These are phyloP conservation scores for Andrena hattorfiana DNA, from an alignment of 2,888 invertebrate genomes.

Conservation along the genomic window DNA sequence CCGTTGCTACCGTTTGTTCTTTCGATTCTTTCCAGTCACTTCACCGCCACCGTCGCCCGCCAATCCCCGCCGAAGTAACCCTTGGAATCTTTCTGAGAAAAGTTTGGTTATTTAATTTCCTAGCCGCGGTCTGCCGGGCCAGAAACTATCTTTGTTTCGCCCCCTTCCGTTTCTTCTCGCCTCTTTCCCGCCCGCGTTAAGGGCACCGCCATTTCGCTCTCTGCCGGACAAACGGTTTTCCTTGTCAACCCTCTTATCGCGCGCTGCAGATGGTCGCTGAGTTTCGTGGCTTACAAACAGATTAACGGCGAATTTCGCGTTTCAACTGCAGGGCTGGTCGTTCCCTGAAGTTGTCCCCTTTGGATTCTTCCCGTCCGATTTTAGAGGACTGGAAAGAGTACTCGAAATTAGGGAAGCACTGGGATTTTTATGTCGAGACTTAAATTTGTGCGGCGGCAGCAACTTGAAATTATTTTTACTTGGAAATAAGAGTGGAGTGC, in stretches of 20 bases:
- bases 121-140: conserved; percentile 62
- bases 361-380: neutral
- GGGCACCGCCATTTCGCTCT: conserved; percentile 33
- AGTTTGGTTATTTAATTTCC: conserved; percentile 83
- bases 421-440: neutral
- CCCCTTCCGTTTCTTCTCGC: conserved; percentile 14
- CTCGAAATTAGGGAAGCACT: too few species aligned
- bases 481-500: neutral
- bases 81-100: conserved; percentile 72
- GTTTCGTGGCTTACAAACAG: conserved; percentile 8
- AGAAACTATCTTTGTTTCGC: conserved; percentile 8
- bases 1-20: conserved; percentile 78
- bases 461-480: neutral
- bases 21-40: conserved; percentile 80
- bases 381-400: neutral
- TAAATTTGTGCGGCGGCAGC: neutral
- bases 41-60: conserved; percentile 66
- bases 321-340: neutral
- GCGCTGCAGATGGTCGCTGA: conserved; percentile 16
- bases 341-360: neutral
- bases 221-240: conserved; percentile 37
- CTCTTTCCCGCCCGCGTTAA: conserved; percentile 8
- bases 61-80: conserved; percentile 62
- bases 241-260: conserved; percentile 53
- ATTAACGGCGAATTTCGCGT: conserved; percentile 32